Evolutionary conservation across 2,888 invertebrate species (phyloP).

Genomic region (Protonemura montana): DNA sequence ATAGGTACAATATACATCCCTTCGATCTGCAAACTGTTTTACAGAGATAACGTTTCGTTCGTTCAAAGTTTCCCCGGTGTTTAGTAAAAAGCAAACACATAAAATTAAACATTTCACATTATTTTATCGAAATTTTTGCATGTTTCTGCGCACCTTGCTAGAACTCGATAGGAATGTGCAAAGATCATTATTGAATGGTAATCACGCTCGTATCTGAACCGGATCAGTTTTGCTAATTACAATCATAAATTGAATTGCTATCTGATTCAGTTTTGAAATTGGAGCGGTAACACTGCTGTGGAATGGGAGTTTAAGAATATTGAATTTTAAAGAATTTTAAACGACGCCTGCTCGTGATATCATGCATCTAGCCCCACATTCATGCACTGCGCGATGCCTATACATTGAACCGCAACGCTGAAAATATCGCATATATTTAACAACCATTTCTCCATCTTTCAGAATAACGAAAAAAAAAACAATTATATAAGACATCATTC

Average conservation of each 20-base stretch:
- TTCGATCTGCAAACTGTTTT: constrained; percentile 27
- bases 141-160: constrained; percentile 33
- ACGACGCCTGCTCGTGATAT: constrained; percentile 17
- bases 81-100: constrained; percentile 36
- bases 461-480: not conserved
- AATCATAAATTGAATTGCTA: not conserved
- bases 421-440: not conserved
- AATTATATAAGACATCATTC: not conserved
- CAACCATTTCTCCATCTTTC: not conserved
- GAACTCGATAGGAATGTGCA: constrained; percentile 20
- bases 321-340: constrained; percentile 18
- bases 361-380: not conserved
- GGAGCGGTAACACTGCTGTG: constrained; percentile 12
- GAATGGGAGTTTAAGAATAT: constrained; percentile 18
- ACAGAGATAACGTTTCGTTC: constrained; percentile 33
- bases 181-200: constrained; percentile 31
- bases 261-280: constrained; percentile 34
- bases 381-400: not conserved
- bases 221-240: constrained; percentile 36
- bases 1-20: not conserved
- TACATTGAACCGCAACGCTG: not conserved
- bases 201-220: constrained; percentile 26
- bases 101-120: constrained; percentile 38
- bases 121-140: constrained; percentile 31
- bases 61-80: constrained; percentile 25